These are phyloP conservation scores for Geophilus truncorum DNA, from an alignment of 2,888 invertebrate genomes.

Conservation along the genomic window DNA sequence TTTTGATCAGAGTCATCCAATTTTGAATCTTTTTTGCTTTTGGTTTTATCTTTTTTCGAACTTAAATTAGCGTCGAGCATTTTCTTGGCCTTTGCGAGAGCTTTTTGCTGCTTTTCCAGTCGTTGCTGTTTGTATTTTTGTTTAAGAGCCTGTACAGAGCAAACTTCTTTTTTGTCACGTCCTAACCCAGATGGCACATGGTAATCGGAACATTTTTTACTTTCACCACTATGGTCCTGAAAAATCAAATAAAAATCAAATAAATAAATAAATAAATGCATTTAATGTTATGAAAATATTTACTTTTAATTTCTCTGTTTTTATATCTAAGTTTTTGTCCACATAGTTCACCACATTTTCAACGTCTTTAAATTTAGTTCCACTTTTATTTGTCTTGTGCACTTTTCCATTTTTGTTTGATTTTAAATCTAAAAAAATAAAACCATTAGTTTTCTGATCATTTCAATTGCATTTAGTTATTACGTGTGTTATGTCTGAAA, in stretches of 20 bases:
- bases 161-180: not conserved
- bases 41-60: not conserved
- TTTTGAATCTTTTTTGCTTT: not conserved
- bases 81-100: constrained; percentile 34
- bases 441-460: not conserved
- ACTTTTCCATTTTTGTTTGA: constrained; percentile 31
- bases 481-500: not conserved
- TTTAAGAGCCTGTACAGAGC: constrained; percentile 55
- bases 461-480: not conserved
- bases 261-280: not conserved
- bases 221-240: not conserved
- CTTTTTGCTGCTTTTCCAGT: constrained; percentile 53
- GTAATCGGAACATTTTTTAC: not conserved
- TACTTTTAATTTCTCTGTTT: constrained; percentile 1
- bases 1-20: not conserved
- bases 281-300: too few species aligned
- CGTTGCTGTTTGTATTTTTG: constrained; percentile 60
- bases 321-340: not conserved
- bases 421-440: not conserved
- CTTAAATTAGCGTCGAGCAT: constrained; percentile 25
- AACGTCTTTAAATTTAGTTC: not conserved
- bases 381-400: constrained; percentile 41
- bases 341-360: not conserved
- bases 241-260: not conserved
- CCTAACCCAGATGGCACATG: not conserved